These are phyloP conservation scores for Lydus trimaculatus DNA, from an alignment of 2,888 invertebrate genomes.

Conservation along the genomic window DNA sequence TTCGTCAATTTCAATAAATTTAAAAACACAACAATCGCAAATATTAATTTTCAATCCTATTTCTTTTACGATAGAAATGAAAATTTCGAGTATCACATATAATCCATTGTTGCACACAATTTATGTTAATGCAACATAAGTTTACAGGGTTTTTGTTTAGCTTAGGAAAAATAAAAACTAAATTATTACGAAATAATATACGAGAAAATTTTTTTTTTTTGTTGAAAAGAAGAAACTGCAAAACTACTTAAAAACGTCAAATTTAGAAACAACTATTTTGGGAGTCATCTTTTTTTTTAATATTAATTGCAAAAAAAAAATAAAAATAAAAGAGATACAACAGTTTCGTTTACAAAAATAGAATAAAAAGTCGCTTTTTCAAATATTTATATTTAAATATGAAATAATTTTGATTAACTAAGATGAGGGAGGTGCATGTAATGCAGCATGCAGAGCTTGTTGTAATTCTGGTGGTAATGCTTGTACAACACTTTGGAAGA, in stretches of 20 bases:
- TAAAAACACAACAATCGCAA: conserved; percentile 47
- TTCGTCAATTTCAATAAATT: conserved; percentile 37
- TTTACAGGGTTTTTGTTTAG: not conserved
- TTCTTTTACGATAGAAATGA: conserved; percentile 27
- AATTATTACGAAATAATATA: not conserved
- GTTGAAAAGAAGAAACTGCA: too few species aligned
- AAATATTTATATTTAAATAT: conserved; percentile 10
- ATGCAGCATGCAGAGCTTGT: conserved; percentile 80
- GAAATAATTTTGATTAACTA: conserved; percentile 21
- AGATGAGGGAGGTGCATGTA: conserved; percentile 56
- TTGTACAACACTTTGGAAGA: conserved; percentile 61
- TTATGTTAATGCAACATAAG: conserved; percentile 17
- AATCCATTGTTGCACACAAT: conserved; percentile 44
- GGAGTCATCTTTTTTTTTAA: not conserved
- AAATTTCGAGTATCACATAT: conserved; percentile 54
- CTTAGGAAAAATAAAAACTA: not conserved
- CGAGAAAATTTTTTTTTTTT: too few species aligned
- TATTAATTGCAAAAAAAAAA: not conserved
- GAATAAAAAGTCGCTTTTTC: conserved; percentile 4
- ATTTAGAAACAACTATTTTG: not conserved
- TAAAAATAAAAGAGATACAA: not conserved
- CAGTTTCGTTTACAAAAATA: conserved; percentile 24
- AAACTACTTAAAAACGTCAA: too few species aligned
- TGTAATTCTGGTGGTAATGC: conserved; percentile 82
- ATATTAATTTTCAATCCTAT: conserved; percentile 40